Evolutionary conservation across 2,888 invertebrate species (phyloP).

Genomic region (Caenorhabditis wallacei): DNA sequence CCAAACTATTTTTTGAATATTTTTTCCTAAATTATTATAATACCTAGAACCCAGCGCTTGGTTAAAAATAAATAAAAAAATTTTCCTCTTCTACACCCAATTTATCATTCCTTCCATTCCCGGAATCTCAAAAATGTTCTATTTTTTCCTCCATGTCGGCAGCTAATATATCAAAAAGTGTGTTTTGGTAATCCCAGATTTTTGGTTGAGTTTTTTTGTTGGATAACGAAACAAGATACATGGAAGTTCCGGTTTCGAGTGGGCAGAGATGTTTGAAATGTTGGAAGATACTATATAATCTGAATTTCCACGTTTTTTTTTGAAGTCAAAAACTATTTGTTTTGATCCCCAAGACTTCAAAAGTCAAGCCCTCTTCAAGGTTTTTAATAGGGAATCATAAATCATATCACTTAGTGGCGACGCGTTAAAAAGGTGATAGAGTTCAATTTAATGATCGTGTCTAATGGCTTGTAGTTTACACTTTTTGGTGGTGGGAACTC

Average conservation of each 20-base stretch:
- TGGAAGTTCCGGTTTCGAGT: conserved; percentile 1
- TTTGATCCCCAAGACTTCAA: neutral
- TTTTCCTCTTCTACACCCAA: no score
- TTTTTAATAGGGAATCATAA: conserved; percentile 17
- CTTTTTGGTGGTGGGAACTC: neutral
- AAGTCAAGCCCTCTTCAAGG: neutral
- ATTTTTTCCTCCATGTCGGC: neutral
- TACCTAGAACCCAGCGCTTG: no score
- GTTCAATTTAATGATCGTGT: neutral
- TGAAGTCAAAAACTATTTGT: neutral
- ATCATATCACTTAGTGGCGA: conserved; percentile 27
- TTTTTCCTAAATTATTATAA: no score
- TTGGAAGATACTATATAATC: neutral
- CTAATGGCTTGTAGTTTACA: conserved; percentile 29
- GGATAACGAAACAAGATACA: conserved; percentile 1
- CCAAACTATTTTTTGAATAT: neutral
- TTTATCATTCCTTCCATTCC: neutral
- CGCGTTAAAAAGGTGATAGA: neutral
- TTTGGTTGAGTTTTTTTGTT: neutral
- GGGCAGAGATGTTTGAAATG: neutral
- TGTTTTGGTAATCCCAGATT: conserved; percentile 21
- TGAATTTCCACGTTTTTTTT: neutral
- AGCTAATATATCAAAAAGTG: conserved; percentile 8
- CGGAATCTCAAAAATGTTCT: neutral
- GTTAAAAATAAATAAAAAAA: no score